Evolutionary conservation across 2,113 vertebrate genomes (phyloP), one percentile per base, ranked within the genome.

Genomic region (Mola mola): DNA sequence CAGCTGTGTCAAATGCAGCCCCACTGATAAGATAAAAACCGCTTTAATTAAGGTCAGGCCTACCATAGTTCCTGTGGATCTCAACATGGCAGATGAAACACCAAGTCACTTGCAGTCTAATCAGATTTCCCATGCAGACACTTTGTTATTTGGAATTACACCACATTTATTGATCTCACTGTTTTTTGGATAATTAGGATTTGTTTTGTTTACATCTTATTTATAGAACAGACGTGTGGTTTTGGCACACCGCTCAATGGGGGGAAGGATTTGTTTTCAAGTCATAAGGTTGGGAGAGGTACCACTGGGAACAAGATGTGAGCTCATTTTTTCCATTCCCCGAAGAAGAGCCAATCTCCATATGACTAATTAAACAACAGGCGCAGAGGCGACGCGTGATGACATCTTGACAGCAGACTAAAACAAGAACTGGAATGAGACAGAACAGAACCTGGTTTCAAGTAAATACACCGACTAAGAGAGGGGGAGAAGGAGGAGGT

Each of bases 351-450:
- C 60, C 52, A 4, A n/a, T 49, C 34, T 68, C 43, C 42, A 46
- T 73, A 73, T 72, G 76, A 81, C 78, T 84, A 79, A 87, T 79
- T 79, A 77, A 72, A 63, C 56, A 49, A 56, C 71, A 73, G 72
- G 80, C 66, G 21, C 66, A 66, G 62, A 73, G 75, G 33, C 11
- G 33, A 81, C 67, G 64, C 15, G 6, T 52, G 53, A 55, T 66
- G 66, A 72, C 71, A 69, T 63, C 21, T 31, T 56, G 69, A 82
- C 44, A 13, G 66, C 47, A 66, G 60, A 71, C 47, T 11, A 59
- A 78, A 72, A 62, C 44, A 63, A 37, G n/a, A 29, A 51, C 17
- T 55, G 29, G 47, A 58, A 75, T 64, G 51, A 81, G 77, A 84
- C 58, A 56, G 36, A 76, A 60, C 44, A 69, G 52, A 74, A 61